These are phyloP conservation scores for Corella eumyota DNA, from an alignment of 23 tunicate species.

Conservation along the genomic window DNA sequence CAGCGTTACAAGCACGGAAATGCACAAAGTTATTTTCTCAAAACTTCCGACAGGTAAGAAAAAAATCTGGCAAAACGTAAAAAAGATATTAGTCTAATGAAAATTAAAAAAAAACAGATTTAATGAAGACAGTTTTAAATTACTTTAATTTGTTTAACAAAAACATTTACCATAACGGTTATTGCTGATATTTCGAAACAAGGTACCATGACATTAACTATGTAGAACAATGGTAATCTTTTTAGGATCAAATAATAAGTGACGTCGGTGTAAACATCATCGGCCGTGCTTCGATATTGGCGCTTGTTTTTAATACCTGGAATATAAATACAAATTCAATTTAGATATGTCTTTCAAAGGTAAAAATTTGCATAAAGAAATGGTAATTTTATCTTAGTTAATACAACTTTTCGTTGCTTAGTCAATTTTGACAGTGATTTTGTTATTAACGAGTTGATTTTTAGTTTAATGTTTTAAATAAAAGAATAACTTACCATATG, in stretches of 20 bases:
- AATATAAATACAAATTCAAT: too few species aligned
- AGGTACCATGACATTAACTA: conserved; percentile 52
- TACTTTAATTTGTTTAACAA: too few species aligned
- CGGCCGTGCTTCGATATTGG: conserved; percentile 18
- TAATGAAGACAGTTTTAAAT: too few species aligned
- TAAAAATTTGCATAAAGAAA: too few species aligned
- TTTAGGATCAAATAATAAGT: conserved; percentile 38
- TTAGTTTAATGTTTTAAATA: too few species aligned
- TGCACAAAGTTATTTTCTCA: conserved; percentile 68
- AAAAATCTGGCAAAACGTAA: conserved; percentile 10
- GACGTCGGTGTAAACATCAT: conserved; percentile 36
- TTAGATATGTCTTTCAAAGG: too few species aligned
- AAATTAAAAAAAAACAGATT: background rate
- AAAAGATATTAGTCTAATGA: background rate
- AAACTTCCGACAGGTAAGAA: conserved; percentile 36
- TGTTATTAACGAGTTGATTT: too few species aligned
- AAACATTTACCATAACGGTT: conserved; percentile 42
- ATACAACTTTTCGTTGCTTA: too few species aligned
- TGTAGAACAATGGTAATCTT: conserved; percentile 45
- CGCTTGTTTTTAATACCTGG: conserved; percentile 14
- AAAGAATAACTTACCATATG: conserved; percentile 29
- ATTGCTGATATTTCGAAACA: conserved; percentile 53
- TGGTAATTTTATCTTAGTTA: too few species aligned
- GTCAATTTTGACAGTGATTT: too few species aligned
- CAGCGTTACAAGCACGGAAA: conserved; percentile 52